These are phyloP conservation scores for Scarus forsteni DNA, from an alignment of 2,797 vertebrate genomes.

Conservation along the genomic window DNA sequence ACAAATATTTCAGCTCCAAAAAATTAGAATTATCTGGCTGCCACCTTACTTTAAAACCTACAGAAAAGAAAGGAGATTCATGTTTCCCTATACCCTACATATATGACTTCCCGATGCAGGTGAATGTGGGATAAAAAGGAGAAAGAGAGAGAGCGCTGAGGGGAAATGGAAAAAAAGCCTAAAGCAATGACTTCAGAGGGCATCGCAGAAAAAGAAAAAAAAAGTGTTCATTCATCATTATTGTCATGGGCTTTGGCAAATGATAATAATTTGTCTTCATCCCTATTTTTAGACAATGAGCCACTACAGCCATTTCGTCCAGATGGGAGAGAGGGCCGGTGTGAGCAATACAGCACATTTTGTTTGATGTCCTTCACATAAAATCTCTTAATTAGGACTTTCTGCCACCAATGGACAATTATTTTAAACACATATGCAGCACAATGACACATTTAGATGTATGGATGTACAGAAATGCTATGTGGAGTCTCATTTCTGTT, in stretches of 20 bases:
- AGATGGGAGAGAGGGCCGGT: slow-evolving; percentile 96
- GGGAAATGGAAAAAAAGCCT: slow-evolving; percentile 88
- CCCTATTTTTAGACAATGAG: slow-evolving; percentile 99
- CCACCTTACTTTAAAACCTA: too few species aligned
- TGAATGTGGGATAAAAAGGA: slow-evolving; percentile 31
- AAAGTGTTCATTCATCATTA: slow-evolving; percentile 99
- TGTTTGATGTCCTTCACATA: slow-evolving; percentile 79
- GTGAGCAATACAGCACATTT: slow-evolving; percentile 92
- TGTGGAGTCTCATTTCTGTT: background rate
- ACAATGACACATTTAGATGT: slow-evolving; percentile 72
- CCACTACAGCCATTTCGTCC: slow-evolving; percentile 97
- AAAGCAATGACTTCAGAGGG: slow-evolving; percentile 99
- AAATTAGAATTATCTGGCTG: too few species aligned
- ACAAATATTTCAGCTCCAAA: too few species aligned
- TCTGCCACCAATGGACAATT: slow-evolving; percentile 46
- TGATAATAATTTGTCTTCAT: slow-evolving; percentile 99
- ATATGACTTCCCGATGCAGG: slow-evolving; percentile 13
- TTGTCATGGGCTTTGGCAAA: slow-evolving; percentile 99
- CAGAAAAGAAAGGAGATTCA: background rate
- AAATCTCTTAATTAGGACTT: slow-evolving; percentile 75
- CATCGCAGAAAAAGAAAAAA: slow-evolving; percentile 81
- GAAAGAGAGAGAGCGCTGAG: slow-evolving; percentile 48
- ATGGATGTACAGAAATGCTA: slow-evolving; percentile 34
- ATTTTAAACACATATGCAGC: slow-evolving; percentile 50
- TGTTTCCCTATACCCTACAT: slow-evolving; percentile 20